Percentiles rank a stretch among this genome's conserved stretches.
phyloP scores from a whole-genome alignment of 2,797 vertebrate genomes.

The Chromis chromis region DNA sequence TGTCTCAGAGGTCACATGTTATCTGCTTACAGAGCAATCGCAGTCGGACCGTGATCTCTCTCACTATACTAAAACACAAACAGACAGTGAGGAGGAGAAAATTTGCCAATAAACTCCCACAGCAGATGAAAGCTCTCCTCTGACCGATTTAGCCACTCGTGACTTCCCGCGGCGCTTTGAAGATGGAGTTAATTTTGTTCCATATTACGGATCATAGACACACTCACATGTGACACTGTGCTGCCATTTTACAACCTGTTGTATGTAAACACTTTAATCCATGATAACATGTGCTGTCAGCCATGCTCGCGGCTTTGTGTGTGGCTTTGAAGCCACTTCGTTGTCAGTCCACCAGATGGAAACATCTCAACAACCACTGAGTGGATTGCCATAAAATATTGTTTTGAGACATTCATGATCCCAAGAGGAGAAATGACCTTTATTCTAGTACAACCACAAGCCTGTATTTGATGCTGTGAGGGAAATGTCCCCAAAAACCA shows the following conservation, averaged over 20 bases:
- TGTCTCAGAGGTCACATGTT: no score
- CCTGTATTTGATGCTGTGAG: no score
- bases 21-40: constrained; percentile 18
- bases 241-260: constrained; percentile 15
- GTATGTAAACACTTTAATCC: constrained; percentile 24
- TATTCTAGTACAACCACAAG: no score
- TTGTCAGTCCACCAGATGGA: background rate
- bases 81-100: background rate
- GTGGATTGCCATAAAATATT: background rate
- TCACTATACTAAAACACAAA: constrained; percentile 34
- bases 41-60: constrained; percentile 12
- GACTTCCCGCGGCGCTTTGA: constrained; percentile 31
- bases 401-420: background rate
- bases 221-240: constrained; percentile 11
- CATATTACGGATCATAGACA: background rate
- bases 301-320: no score
- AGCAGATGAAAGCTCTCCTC: constrained; percentile 39
- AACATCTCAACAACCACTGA: background rate
- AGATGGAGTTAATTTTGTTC: constrained; percentile 2
- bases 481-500: no score
- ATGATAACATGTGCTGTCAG: no score
- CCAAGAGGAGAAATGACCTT: no score
- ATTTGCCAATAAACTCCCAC: constrained; percentile 24
- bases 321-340: background rate
- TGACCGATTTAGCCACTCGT: constrained; percentile 26